Conservation (phyloP, 2,888 invertebrate species). For the Timandra comae region DNA sequence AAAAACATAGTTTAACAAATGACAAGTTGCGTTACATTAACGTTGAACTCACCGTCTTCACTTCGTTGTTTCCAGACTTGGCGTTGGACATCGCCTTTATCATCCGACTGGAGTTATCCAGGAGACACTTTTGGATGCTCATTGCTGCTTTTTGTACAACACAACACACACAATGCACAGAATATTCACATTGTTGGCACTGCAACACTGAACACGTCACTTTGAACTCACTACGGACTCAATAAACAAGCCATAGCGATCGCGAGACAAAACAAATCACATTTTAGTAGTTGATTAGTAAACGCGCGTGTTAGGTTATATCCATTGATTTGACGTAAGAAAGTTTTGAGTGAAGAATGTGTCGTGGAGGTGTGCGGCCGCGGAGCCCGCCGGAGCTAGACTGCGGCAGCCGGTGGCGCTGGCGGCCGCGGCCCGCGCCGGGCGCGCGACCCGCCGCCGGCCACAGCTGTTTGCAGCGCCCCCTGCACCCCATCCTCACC, state of each 20-base stretch:
- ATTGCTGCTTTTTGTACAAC: constrained; percentile 51
- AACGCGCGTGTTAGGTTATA: constrained; percentile 69
- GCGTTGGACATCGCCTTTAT: constrained; percentile 72
- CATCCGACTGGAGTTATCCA: constrained; percentile 74
- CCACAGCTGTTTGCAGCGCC: constrained; percentile 28
- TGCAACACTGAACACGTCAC: constrained; percentile 46
- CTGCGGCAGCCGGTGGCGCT: constrained; percentile 33
- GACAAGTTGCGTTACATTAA: constrained; percentile 11
- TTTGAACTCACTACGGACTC: constrained; percentile 28
- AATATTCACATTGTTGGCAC: constrained; percentile 60
- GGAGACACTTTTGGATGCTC: constrained; percentile 73
- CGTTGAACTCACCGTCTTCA: constrained; percentile 58
- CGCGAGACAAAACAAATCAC: constrained; percentile 46
- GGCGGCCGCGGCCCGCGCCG: constrained; percentile 26
- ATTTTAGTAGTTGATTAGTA: constrained; percentile 42
- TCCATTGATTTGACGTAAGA: constrained; percentile 76
- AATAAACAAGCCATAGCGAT: constrained; percentile 40
- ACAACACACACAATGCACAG: constrained; percentile 47
- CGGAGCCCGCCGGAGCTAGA: constrained; percentile 38
- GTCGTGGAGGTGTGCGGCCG: constrained; percentile 31
- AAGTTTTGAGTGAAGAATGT: constrained; percentile 51
- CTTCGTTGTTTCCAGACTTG: constrained; percentile 59
- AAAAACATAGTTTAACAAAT: constrained; percentile 10
- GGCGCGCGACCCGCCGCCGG: too few relatives aligned
- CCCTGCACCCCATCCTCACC: constrained; percentile 28